Evolutionary conservation across 1,140 invertebrate species (phyloP).

Genomic region (Steinernema khuongi): DNA sequence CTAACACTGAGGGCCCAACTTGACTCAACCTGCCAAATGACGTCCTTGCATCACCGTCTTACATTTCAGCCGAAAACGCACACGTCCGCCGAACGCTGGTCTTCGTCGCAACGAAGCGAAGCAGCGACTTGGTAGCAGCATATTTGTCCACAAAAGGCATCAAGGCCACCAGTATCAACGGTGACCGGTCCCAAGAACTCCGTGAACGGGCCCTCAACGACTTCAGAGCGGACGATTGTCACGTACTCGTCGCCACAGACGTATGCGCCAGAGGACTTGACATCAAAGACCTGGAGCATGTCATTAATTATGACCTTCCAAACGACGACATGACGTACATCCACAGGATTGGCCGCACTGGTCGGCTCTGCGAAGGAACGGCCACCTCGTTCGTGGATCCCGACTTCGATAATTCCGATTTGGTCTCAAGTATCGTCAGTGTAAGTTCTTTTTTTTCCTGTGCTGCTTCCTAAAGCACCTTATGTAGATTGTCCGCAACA

Average conservation of each 20-base stretch:
- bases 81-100: background rate
- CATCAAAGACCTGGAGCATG: conserved; percentile 75
- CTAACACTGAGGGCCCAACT: no score
- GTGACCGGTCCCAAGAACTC: background rate
- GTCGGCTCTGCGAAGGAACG: conserved; percentile 83
- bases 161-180: conserved; percentile 82
- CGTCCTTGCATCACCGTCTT: no score
- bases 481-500: background rate
- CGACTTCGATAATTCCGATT: conserved; percentile 62
- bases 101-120: background rate
- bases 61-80: background rate
- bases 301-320: conserved; percentile 87
- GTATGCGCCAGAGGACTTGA: conserved; percentile 61
- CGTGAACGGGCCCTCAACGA: background rate
- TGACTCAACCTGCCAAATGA: no score
- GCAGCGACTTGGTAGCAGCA: conserved; percentile 31
- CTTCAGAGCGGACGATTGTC: background rate
- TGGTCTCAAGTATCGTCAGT: conserved; percentile 10
- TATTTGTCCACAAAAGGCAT: conserved; percentile 65
- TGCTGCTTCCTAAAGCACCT: background rate
- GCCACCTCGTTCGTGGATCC: conserved; percentile 80
- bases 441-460: background rate
- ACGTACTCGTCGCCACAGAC: background rate
- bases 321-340: conserved; percentile 80
- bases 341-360: conserved; percentile 87